These are phyloP conservation scores for Recurvirostra avosetta DNA, from an alignment of 2,113 vertebrate genomes.

Conservation along the genomic window DNA sequence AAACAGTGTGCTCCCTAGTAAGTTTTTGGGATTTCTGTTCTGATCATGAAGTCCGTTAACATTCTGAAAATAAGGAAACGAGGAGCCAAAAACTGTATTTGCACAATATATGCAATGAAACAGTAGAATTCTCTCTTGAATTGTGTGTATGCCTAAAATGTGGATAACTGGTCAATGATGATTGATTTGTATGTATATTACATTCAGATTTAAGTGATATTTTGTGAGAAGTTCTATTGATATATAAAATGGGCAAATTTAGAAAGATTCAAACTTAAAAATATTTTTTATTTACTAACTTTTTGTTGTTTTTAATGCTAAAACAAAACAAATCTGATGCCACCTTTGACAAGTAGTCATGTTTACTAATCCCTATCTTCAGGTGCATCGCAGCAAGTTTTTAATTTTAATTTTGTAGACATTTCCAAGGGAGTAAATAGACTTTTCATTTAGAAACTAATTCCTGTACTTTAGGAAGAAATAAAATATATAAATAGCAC, in stretches of 20 bases:
- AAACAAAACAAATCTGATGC: slow-evolving; percentile 68
- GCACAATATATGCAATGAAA: slow-evolving; percentile 66
- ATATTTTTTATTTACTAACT: slow-evolving; percentile 61
- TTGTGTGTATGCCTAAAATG: slow-evolving; percentile 56
- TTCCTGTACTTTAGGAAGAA: slow-evolving; percentile 79
- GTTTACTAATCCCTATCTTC: slow-evolving; percentile 63
- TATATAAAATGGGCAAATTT: slow-evolving; percentile 64
- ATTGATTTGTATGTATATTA: slow-evolving; percentile 57
- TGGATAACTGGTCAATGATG: slow-evolving; percentile 51
- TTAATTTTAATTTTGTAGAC: slow-evolving; percentile 65
- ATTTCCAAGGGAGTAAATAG: slow-evolving; percentile 73
- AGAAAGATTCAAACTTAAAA: slow-evolving; percentile 63
- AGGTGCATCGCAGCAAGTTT: slow-evolving; percentile 54
- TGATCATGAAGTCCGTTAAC: slow-evolving; percentile 59
- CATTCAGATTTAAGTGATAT: slow-evolving; percentile 60
- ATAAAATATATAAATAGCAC: slow-evolving; percentile 78
- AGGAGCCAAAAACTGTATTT: slow-evolving; percentile 60
- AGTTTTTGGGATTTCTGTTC: slow-evolving; percentile 43
- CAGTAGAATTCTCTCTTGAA: slow-evolving; percentile 9
- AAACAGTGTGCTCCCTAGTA: slow-evolving; percentile 28
- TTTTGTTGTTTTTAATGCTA: slow-evolving; percentile 56
- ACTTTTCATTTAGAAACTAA: slow-evolving; percentile 66
- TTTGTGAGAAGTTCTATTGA: slow-evolving; percentile 66
- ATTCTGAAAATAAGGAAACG: slow-evolving; percentile 51
- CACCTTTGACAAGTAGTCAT: slow-evolving; percentile 58